These are phyloP conservation scores for Sinocyclocheilus grahami DNA, from an alignment of 2,113 vertebrate genomes.

Conservation along the genomic window DNA sequence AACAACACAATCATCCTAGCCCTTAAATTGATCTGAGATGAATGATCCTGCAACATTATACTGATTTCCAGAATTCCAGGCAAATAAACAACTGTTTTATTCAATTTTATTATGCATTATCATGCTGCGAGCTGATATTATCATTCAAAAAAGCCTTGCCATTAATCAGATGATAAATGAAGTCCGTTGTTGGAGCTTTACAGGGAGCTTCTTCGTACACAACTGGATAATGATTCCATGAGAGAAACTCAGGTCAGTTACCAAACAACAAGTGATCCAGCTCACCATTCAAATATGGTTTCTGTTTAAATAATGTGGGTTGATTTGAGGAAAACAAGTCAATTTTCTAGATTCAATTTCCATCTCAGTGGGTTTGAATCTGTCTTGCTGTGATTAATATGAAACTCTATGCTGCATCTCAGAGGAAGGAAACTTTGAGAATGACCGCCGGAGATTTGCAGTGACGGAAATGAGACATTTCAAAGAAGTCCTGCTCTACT, in stretches of 20 bases:
- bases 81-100: not conserved
- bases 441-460: not conserved
- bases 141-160: not conserved
- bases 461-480: constrained; percentile 3
- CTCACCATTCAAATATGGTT: constrained; percentile 26
- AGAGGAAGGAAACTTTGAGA: constrained; percentile 10
- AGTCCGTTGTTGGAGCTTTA: not conserved
- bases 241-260: not conserved
- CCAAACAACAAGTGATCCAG: not conserved
- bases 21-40: not conserved
- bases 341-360: constrained; percentile 11
- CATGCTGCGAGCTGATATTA: not conserved
- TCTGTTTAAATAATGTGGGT: constrained; percentile 15
- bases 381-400: constrained; percentile 27
- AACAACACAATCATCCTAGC: not conserved
- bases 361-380: constrained; percentile 22
- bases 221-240: not conserved
- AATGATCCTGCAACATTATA: not conserved
- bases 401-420: constrained; percentile 10
- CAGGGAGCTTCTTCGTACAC: constrained; percentile 5
- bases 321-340: constrained; percentile 10
- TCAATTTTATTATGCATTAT: not conserved
- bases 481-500: not conserved
- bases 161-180: not conserved
- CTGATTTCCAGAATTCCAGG: not conserved